A percentile compares a stretch with the other conserved stretches of the same genome.
phyloP scores from a whole-genome alignment of 2,888 invertebrate genomes.

The Geophilus truncorum region DNA sequence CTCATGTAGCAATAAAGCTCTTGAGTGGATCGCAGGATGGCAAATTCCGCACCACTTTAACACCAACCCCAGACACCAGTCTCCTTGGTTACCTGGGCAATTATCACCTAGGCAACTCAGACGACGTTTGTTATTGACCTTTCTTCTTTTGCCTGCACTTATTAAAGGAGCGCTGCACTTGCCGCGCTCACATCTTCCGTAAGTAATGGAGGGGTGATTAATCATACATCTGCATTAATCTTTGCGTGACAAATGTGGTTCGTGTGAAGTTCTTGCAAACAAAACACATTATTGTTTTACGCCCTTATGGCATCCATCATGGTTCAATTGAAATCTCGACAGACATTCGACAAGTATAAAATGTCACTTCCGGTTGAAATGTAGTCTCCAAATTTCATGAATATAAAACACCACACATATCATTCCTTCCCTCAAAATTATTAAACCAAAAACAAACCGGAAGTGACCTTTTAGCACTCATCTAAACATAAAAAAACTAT shows the following conservation, averaged over 20 bases:
- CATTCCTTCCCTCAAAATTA: too few relatives aligned
- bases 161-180: not conserved
- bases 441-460: too few relatives aligned
- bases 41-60: constrained; percentile 27
- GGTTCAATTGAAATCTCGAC: too few relatives aligned
- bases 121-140: constrained; percentile 20
- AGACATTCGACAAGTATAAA: too few relatives aligned
- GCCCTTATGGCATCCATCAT: not conserved
- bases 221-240: not conserved
- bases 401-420: too few relatives aligned
- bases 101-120: constrained; percentile 13
- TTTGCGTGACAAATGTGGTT: not conserved
- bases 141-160: constrained; percentile 10
- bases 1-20: constrained; percentile 18
- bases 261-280: not conserved
- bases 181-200: not conserved
- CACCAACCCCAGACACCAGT: constrained; percentile 8
- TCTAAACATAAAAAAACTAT: too few relatives aligned
- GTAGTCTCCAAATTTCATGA: too few relatives aligned
- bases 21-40: not conserved
- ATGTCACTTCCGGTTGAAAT: too few relatives aligned
- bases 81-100: constrained; percentile 27
- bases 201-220: not conserved
- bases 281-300: not conserved
- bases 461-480: too few relatives aligned